A percentile compares a stretch with the other conserved stretches of the same genome.
Evolutionary conservation across 2,888 invertebrate species (phyloP).

Genomic region (Saturnia pavonia): DNA sequence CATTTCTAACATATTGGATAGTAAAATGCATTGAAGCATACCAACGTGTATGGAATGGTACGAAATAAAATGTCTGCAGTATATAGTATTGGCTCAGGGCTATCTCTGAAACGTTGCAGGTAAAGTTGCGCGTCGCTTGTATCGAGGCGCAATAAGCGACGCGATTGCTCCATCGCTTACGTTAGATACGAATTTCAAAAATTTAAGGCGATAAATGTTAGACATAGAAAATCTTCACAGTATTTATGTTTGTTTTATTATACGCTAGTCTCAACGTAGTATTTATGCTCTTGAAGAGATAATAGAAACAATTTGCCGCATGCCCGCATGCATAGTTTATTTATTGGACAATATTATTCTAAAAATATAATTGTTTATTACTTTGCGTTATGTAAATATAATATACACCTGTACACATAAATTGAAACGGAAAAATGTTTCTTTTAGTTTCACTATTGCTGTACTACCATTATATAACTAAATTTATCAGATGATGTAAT

Average conservation of each 20-base stretch:
- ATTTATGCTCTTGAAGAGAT: neutral
- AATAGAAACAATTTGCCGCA: neutral
- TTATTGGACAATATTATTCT: neutral
- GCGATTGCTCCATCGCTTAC: slow-evolving; percentile 65
- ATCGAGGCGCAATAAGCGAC: slow-evolving; percentile 49
- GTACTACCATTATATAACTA: too few species aligned
- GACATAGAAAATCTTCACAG: neutral
- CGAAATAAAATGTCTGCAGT: slow-evolving; percentile 56
- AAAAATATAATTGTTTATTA: too few species aligned
- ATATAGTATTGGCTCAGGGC: slow-evolving; percentile 51
- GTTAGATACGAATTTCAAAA: slow-evolving; percentile 77
- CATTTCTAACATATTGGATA: slow-evolving; percentile 29
- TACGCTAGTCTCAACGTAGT: neutral
- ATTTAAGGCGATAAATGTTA: slow-evolving; percentile 51
- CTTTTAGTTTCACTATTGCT: too few species aligned
- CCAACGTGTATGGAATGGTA: slow-evolving; percentile 49
- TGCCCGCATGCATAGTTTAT: neutral
- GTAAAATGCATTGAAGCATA: slow-evolving; percentile 38
- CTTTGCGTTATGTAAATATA: too few species aligned
- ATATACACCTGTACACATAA: too few species aligned
- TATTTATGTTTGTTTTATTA: neutral
- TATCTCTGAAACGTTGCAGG: slow-evolving; percentile 44
- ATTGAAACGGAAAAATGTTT: too few species aligned
- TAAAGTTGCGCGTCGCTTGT: slow-evolving; percentile 38
- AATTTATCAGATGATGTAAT: too few species aligned